Evolutionary conservation across 2,888 invertebrate species (phyloP).

Genomic region (Scelioninae gen. 2): DNA sequence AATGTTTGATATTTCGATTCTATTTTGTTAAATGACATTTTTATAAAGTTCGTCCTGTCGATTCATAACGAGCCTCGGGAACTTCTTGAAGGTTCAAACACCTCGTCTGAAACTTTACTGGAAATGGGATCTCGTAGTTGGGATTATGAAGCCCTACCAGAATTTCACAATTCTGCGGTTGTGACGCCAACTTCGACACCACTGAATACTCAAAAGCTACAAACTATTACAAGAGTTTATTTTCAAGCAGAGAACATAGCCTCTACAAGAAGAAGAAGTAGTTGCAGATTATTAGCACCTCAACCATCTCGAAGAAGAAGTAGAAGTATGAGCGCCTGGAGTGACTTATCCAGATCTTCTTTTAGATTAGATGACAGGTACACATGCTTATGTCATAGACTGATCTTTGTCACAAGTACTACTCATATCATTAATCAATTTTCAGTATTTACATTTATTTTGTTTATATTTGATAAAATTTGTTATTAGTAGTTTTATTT

Average conservation of each 20-base stretch:
- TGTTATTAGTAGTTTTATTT: conserved; percentile 12
- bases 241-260: conserved; percentile 76
- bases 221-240: conserved; percentile 78
- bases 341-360: conserved; percentile 89
- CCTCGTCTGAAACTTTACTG: conserved; percentile 70
- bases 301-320: conserved; percentile 68
- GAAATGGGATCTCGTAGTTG: conserved; percentile 75
- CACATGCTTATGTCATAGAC: conserved; percentile 28
- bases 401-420: conserved; percentile 16
- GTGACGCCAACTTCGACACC: conserved; percentile 71
- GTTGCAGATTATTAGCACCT: conserved; percentile 65
- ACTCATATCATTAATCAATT: conserved; percentile 24
- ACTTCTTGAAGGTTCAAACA: conserved; percentile 66
- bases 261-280: conserved; percentile 71
- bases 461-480: conserved; percentile 3
- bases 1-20: conserved; percentile 1
- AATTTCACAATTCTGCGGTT: conserved; percentile 69
- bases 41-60: conserved; percentile 69
- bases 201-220: conserved; percentile 66
- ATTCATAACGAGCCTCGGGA: conserved; percentile 68
- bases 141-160: conserved; percentile 73
- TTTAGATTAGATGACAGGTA: conserved; percentile 88
- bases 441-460: conserved; percentile 19
- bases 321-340: conserved; percentile 91
- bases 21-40: conserved; percentile 1